Evolutionary conservation across 2,797 vertebrate genomes (phyloP).

Genomic region (Characodon lateralis): DNA sequence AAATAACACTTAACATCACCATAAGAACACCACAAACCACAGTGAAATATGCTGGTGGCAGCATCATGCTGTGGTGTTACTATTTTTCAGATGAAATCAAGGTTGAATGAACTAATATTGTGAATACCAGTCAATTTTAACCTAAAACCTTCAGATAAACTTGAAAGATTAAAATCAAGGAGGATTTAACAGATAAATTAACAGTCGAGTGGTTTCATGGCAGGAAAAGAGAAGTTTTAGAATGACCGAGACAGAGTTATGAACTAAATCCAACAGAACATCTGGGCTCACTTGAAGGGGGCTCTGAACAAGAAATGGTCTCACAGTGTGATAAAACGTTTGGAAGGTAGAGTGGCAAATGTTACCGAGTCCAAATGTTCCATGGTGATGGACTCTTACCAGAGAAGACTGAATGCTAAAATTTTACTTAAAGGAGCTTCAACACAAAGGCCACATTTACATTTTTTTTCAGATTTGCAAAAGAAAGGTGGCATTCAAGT

Average conservation of each 20-base stretch:
- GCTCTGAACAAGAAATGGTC: not conserved
- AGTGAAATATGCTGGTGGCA: no score
- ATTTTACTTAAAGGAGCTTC: not conserved
- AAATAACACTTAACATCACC: no score
- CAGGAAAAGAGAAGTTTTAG: not conserved
- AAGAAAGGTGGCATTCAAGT: not conserved
- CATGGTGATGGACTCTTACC: not conserved
- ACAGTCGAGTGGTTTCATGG: no score
- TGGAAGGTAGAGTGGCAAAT: no score
- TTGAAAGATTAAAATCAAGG: no score
- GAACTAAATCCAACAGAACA: not conserved
- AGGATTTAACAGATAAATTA: no score
- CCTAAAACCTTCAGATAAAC: no score
- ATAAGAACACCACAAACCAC: no score
- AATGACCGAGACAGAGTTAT: not conserved
- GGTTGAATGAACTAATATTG: no score
- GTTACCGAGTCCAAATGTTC: not conserved
- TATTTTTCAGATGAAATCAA: no score
- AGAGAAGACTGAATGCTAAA: not conserved
- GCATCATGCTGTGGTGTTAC: no score
- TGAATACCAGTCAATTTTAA: no score
- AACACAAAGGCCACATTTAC: not conserved
- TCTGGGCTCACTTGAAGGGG: not conserved
- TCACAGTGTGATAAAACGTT: not conserved
- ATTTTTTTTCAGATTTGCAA: not conserved